Evolutionary conservation across 2,888 invertebrate genomes (phyloP).

Genomic region (Blastobasis lacticolella): DNA sequence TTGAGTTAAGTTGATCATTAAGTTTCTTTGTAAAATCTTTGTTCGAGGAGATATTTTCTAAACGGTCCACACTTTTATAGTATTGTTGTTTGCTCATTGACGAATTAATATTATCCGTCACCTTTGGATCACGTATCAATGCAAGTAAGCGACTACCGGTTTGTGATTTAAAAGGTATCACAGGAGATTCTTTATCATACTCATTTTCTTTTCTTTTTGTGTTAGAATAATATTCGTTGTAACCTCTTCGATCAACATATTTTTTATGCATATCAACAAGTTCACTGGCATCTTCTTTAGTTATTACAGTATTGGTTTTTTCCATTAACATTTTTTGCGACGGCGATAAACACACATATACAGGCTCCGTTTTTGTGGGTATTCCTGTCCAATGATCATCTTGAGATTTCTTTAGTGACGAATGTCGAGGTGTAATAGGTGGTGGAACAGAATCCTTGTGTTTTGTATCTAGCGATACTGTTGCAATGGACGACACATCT

Average conservation of each 20-base stretch:
- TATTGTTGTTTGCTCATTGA: constrained; percentile 26
- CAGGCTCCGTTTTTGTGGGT: constrained; percentile 73
- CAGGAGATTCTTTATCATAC: constrained; percentile 22
- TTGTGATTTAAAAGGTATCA: constrained; percentile 62
- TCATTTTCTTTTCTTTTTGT: constrained; percentile 20
- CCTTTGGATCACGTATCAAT: constrained; percentile 72
- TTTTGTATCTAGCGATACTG: constrained; percentile 42
- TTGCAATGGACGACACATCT: constrained; percentile 57
- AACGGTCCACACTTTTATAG: constrained; percentile 27
- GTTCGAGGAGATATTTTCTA: constrained; percentile 14
- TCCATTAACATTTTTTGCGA: constrained; percentile 78
- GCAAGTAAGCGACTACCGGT: constrained; percentile 76
- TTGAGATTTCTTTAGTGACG: constrained; percentile 53
- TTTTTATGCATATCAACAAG: constrained; percentile 81
- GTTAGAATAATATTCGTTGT: constrained; percentile 51
- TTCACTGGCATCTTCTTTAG: constrained; percentile 73
- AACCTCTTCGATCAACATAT: constrained; percentile 77
- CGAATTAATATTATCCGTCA: constrained; percentile 43
- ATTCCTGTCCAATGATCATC: constrained; percentile 75
- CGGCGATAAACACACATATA: constrained; percentile 82
- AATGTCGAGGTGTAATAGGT: constrained; percentile 56
- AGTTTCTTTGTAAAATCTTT: constrained; percentile 19
- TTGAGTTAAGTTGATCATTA: constrained; percentile 15
- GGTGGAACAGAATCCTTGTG: constrained; percentile 40
- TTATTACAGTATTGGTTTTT: constrained; percentile 64